Evolutionary conservation across 2,888 invertebrate species (phyloP), one percentile per base, ranked within the genome.

Genomic region (Polydrusus pterygomalis): DNA sequence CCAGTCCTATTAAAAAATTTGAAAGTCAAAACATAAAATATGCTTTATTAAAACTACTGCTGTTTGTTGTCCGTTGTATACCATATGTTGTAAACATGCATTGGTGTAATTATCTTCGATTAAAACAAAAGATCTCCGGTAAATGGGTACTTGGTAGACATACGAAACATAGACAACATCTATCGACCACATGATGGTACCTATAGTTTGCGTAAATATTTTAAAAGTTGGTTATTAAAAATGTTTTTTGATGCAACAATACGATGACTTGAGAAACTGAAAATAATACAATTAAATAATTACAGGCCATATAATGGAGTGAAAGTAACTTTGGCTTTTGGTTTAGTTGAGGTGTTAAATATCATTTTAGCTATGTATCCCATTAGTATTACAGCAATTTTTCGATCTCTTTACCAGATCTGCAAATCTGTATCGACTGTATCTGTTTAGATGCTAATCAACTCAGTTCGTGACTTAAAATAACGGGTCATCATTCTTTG

Each of bases 241-340:
- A 18, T 60, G 38, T 60, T 9, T 9, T 2, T 60, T 60, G 58
- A 38, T 38, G 58, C 58, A 60, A 60, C 58, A 60, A 60, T 38
- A 38, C 18, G 58, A 38, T 60, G 58, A 60, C 58, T 60, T 60
- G 58, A 60, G 58, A 60, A 60, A 60, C 58, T 60, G 38, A 60
- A 60, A 60, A 60, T 60, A 60, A 18, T 38, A 60, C 58, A 60
- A 60, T 60, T 54, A 60, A 60, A 60, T 60, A 60, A 60, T 60
- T 60, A 38, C 30, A 5, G 17, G 38, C 38, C 38, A 60, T 60
- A 60, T 60, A 60, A 60, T 60, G 38, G 58, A 60, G 58, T 38
- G 58, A 60, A 60, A 60, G 58, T 60, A 56, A 60, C 38, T 38
- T 15, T 34, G 34, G 54, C 7, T 30, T 56, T 56, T 47, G 38